These are phyloP conservation scores for Mimachlamys varia DNA, from an alignment of 2,888 invertebrate species.

Conservation along the genomic window DNA sequence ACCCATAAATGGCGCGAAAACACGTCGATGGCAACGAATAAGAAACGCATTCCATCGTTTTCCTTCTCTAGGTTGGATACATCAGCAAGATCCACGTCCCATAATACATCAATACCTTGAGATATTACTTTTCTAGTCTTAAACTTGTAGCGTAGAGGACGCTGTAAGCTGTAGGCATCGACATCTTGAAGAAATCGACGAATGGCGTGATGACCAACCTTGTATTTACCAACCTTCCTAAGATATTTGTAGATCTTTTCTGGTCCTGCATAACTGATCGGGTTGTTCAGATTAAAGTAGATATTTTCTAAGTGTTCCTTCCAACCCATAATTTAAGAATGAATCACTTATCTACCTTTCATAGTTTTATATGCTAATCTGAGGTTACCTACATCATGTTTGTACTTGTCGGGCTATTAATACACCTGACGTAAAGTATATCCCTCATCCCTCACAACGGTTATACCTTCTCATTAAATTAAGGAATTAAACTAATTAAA, in stretches of 20 bases:
- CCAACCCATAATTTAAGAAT: conserved; percentile 40
- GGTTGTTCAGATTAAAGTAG: conserved; percentile 51
- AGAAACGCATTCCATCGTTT: neutral
- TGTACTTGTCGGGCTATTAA: no score
- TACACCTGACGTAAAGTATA: no score
- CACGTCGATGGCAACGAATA: neutral
- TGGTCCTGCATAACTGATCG: conserved; percentile 45
- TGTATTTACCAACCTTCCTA: conserved; percentile 49
- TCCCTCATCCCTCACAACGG: no score
- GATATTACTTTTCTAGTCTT: neutral
- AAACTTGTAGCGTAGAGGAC: neutral
- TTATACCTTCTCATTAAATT: no score
- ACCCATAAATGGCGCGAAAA: neutral
- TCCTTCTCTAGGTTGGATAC: neutral
- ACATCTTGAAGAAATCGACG: neutral
- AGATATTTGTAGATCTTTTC: conserved; percentile 50
- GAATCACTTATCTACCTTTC: no score
- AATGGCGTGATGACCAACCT: neutral
- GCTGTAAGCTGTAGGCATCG: neutral
- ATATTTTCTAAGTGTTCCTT: conserved; percentile 3
- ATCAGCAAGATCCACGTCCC: conserved; percentile 4
- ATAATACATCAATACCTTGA: neutral
- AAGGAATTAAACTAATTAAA: no score
- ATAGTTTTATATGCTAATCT: no score
- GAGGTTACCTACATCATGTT: no score